phyloP scores from a whole-genome alignment of 2,113 vertebrate genomes.

The Ophthalmolycus amberensis region DNA sequence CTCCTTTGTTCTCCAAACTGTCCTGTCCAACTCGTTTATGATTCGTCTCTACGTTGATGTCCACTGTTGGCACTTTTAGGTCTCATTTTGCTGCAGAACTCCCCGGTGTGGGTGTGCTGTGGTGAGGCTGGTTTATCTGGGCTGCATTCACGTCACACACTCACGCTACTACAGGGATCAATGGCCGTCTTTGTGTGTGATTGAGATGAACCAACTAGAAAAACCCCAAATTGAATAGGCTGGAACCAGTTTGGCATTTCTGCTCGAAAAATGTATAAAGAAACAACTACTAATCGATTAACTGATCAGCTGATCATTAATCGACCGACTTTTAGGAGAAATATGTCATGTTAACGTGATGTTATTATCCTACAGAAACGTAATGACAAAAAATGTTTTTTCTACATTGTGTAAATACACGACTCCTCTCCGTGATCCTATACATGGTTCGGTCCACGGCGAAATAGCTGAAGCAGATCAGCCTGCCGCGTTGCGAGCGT shows the following conservation, averaged over 20 bases:
- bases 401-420: neutral
- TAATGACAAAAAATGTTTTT: neutral
- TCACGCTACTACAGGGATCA: neutral
- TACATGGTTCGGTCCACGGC: neutral
- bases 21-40: neutral
- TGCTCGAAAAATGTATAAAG: too few relatives aligned
- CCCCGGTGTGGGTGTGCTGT: neutral
- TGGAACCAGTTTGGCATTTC: too few relatives aligned
- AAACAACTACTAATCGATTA: too few relatives aligned
- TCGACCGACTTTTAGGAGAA: too few relatives aligned
- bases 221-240: too few relatives aligned
- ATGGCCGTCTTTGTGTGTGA: neutral
- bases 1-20: neutral
- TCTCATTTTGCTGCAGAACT: neutral
- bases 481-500: neutral
- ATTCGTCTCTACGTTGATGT: neutral
- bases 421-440: neutral
- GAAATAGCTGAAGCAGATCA: conserved; percentile 8
- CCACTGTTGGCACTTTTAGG: neutral
- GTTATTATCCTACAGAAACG: too few relatives aligned
- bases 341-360: too few relatives aligned
- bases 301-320: too few relatives aligned
- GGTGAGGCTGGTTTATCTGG: neutral
- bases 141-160: conserved; percentile 1
- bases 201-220: neutral